A percentile compares a stretch with the other conserved stretches of the same genome.
Conservation (phyloP, 2,888 invertebrate genomes). For the Andrena bucephala region DNA sequence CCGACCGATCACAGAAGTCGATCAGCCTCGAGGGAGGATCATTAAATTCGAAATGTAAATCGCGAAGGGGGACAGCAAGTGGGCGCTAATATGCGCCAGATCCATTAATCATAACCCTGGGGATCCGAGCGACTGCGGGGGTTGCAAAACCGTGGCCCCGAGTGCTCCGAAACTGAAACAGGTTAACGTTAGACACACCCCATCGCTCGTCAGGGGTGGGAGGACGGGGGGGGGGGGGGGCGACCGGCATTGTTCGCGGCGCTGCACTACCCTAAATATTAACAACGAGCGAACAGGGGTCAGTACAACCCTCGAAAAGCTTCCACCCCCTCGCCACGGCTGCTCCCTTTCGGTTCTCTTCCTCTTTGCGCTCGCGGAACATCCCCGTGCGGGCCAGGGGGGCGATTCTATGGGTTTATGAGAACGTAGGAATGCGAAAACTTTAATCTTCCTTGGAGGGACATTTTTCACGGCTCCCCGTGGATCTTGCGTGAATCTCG, state of each 20-base stretch:
- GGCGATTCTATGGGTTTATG: slow-evolving; percentile 41
- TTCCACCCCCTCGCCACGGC: slow-evolving; percentile 43
- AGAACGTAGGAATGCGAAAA: slow-evolving; percentile 54
- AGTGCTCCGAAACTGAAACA: slow-evolving; percentile 73
- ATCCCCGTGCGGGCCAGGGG: slow-evolving; percentile 48
- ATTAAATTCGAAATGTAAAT: slow-evolving; percentile 84
- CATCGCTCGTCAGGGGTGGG: slow-evolving; percentile 56
- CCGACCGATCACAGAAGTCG: slow-evolving; percentile 73
- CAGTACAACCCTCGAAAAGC: slow-evolving; percentile 75
- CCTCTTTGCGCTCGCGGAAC: slow-evolving; percentile 39
- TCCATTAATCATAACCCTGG: slow-evolving; percentile 84
- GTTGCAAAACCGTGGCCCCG: slow-evolving; percentile 54
- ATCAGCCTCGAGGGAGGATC: slow-evolving; percentile 81
- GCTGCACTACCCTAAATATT: slow-evolving; percentile 82
- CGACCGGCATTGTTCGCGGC: slow-evolving; percentile 77
- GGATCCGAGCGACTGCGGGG: slow-evolving; percentile 52
- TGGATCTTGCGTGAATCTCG: background rate
- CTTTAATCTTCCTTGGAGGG: slow-evolving; percentile 41
- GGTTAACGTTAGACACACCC: slow-evolving; percentile 77
- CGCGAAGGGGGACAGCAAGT: slow-evolving; percentile 76
- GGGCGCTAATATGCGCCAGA: slow-evolving; percentile 83
- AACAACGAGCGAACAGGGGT: slow-evolving; percentile 82
- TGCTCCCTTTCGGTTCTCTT: slow-evolving; percentile 57
- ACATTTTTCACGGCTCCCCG: slow-evolving; percentile 36
- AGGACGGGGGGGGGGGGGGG: slow-evolving; percentile 37